Base-by-base conservation (phyloP, 1,140 invertebrate species). In the Drosophila busckii region DNA sequence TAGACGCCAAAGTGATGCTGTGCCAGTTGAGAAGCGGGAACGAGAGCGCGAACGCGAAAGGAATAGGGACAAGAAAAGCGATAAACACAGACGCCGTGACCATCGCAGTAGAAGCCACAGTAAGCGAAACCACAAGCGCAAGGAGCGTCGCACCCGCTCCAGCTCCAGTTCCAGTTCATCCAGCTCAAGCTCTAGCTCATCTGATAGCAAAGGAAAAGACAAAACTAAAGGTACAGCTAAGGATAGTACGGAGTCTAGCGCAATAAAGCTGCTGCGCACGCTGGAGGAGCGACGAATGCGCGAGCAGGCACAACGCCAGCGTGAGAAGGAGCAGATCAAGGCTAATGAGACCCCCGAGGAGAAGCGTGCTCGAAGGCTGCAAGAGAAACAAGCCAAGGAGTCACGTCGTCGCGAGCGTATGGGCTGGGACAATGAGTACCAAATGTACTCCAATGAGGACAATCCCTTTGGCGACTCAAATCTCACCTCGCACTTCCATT, bases 391-490 rank as follows among this genome's bases (percentile, higher is more conserved):
- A 87, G 92, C 92, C 0, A 99, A 99, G 86, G 97, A 98, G 88
- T 89, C 94, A 12, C 94, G 93, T 53, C 88, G 95, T 2, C 95
- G 97, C 59, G 93, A 96, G 87, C 88, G 95, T 59, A 97, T 97
- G 95, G 96, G 97, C 2, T 98, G 96, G 96, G 96, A 98, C 88
- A 95, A 95, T 67, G 96, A 98, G 87, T 97, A 98, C 86, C 89
- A 96, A 12, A 96, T 97, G 70, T 99, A 99, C 83, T 99, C 97
- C 6, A 98, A 99, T 88, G 94, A 94, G 13, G 97, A 99, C 87
- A 99, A 99, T 90, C 98, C 98, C 0, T 99, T 99, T 89, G 98
- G 98, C 1, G 98, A 99, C 90, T 95, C 94, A 6, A 96, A 97
- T 87, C 90, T 99, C 4, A 89, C 96, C 0, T 93, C 96, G 10